These are phyloP conservation scores for Heliconius congener DNA, from an alignment of 1,140 invertebrate genomes.

Conservation along the genomic window DNA sequence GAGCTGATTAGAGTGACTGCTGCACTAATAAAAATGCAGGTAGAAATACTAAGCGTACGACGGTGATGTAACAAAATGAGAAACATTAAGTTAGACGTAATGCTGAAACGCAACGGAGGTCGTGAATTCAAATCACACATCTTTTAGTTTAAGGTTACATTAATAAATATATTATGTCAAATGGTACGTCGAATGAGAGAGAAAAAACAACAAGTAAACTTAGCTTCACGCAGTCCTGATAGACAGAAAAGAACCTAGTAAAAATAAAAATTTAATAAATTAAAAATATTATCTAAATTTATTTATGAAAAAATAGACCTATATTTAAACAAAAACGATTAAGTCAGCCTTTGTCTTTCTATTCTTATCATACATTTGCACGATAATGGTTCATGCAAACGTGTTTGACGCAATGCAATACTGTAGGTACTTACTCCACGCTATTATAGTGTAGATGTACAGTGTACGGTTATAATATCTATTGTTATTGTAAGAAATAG, in stretches of 20 bases:
- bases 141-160: too few relatives aligned
- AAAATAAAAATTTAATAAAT: too few relatives aligned
- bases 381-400: slow-evolving; percentile 26
- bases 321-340: background rate
- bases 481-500: background rate
- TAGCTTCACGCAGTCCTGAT: too few relatives aligned
- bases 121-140: too few relatives aligned
- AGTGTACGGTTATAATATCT: background rate
- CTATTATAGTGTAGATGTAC: background rate
- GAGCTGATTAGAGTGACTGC: too few relatives aligned
- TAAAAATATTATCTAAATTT: background rate
- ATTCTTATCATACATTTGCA: slow-evolving; percentile 17
- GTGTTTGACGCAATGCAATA: slow-evolving; percentile 20
- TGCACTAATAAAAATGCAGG: too few relatives aligned
- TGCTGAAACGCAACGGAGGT: background rate
- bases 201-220: too few relatives aligned
- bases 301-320: background rate
- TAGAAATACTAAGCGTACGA: too few relatives aligned
- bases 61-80: too few relatives aligned
- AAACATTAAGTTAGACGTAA: background rate
- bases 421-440: background rate
- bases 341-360: background rate
- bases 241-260: too few relatives aligned
- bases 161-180: too few relatives aligned
- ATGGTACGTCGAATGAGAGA: too few relatives aligned